phyloP scores from a whole-genome alignment of 2,888 invertebrate species.

The Pterostichus madidus region DNA sequence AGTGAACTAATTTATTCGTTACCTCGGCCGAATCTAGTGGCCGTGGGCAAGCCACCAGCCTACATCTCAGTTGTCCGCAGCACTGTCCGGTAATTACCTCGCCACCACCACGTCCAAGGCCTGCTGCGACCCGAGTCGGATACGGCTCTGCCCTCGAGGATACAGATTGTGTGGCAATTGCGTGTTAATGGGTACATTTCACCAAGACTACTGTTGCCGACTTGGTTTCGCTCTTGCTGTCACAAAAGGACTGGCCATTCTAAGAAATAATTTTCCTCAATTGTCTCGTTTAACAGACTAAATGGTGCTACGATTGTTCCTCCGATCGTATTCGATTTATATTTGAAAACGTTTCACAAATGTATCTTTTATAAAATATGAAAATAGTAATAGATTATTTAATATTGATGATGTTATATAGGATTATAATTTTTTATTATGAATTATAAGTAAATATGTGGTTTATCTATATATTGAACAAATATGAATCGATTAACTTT shows the following conservation, averaged over 20 bases:
- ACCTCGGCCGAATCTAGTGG: too few relatives aligned
- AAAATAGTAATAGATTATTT: not conserved
- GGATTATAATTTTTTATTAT: too few relatives aligned
- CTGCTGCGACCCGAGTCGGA: constrained; percentile 3
- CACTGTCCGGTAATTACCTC: constrained; percentile 5
- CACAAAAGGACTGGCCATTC: constrained; percentile 24
- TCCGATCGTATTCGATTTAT: constrained; percentile 10
- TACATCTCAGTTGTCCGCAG: too few relatives aligned
- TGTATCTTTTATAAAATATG: not conserved
- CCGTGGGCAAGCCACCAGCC: too few relatives aligned
- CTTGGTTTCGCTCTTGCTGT: not conserved
- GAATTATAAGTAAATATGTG: too few relatives aligned
- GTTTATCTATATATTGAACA: too few relatives aligned
- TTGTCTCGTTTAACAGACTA: constrained; percentile 39
- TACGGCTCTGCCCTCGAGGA: constrained; percentile 22
- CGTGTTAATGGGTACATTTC: constrained; percentile 57
- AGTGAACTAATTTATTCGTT: too few relatives aligned
- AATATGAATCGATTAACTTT: too few relatives aligned
- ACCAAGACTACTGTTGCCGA: constrained; percentile 9
- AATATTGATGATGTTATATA: too few relatives aligned
- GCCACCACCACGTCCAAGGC: not conserved
- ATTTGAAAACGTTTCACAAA: not conserved
- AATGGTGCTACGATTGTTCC: constrained; percentile 23
- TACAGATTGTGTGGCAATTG: constrained; percentile 61
- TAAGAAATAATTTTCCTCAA: constrained; percentile 43